Evolutionary conservation across 2,113 vertebrate species (phyloP).

Genomic region (Sminthopsis crassicaudata): DNA sequence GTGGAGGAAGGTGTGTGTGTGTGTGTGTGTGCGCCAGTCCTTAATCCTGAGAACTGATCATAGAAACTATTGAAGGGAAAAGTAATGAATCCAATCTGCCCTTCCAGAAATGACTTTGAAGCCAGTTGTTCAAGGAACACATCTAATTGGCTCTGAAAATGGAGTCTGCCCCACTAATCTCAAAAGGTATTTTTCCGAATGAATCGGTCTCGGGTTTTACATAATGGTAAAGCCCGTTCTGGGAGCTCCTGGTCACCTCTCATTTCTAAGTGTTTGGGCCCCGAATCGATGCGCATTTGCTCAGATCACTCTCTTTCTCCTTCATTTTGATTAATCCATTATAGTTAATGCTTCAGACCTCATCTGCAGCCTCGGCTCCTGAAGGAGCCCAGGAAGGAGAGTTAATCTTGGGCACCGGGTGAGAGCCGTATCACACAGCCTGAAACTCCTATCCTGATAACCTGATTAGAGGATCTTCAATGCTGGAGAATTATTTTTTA

Average conservation of each 20-base stretch:
- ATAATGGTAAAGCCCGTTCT: constrained; percentile 57
- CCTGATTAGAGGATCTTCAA: neutral
- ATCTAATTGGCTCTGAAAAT: constrained; percentile 74
- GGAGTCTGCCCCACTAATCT: constrained; percentile 41
- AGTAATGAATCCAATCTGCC: constrained; percentile 80
- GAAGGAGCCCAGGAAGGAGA: constrained; percentile 46
- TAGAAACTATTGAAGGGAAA: constrained; percentile 72
- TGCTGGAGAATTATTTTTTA: constrained; percentile 59
- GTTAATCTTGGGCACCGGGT: constrained; percentile 50
- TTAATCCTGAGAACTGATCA: constrained; percentile 78
- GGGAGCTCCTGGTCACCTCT: constrained; percentile 47
- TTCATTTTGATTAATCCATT: constrained; percentile 64
- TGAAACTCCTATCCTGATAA: constrained; percentile 37
- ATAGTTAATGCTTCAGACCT: constrained; percentile 67
- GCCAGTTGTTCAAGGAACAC: constrained; percentile 64
- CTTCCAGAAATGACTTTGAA: constrained; percentile 71
- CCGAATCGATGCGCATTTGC: constrained; percentile 72
- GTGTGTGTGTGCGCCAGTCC: neutral
- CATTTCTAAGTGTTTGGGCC: constrained; percentile 69
- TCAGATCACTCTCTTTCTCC: constrained; percentile 42
- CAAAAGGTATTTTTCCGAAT: constrained; percentile 52
- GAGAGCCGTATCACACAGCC: constrained; percentile 9
- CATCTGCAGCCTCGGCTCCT: constrained; percentile 54
- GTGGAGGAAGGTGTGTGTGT: too few relatives aligned
- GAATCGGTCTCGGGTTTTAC: constrained; percentile 65